Base-by-base conservation (phyloP, 2,113 vertebrate genomes). In the Triplophysa tibetana region DNA sequence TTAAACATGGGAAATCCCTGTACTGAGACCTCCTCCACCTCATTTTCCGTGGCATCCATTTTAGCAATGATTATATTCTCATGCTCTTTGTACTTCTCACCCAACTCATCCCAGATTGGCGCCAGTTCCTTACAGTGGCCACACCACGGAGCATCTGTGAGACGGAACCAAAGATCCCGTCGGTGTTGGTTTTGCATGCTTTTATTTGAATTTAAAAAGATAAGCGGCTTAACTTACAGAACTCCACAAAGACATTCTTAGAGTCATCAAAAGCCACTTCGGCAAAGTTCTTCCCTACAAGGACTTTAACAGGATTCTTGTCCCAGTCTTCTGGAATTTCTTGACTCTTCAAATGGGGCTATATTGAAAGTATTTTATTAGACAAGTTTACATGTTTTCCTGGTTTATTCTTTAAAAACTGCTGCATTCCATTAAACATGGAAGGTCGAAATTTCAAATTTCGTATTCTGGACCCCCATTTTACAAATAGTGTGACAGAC, bases 171-270 rank as follows among this genome's bases (percentile, higher is more conserved):
- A 17, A 52, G 50, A 52, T 17, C 19, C 16, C 65, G 45, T 21
- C 52, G 21, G 43, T 52, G 11, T 21, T 9, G 11, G 16, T 52
- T 52, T 48, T 70, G 2, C 29, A 54, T 52, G 14, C 8, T 12
- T 56, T 33, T 54, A 29, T 52, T 56, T 70, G 12, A 24, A 23
- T 29, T 21, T 58, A 5, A 38, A 16, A 38, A 66, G 17, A 63
- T 8, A 19, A 8, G 56, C 2, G 33, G 17, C 45, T 23, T 17
- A 12, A 94, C 97, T 97, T 91, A 98, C 97, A 98, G 89, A 99
- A 98, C 88, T 97, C 95, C 50, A 99, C 91, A 48, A 99, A 98
- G 61, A 98, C 96, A 0, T 94, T 96, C 89, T 97, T 99, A 78
- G 93, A 94, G 50, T 94, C 92, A 0, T 97, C 96, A 0, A 95